Evolutionary conservation across 1,140 invertebrate species (phyloP), one percentile per base, ranked within the genome.

Genomic region (Thrips palmi): DNA sequence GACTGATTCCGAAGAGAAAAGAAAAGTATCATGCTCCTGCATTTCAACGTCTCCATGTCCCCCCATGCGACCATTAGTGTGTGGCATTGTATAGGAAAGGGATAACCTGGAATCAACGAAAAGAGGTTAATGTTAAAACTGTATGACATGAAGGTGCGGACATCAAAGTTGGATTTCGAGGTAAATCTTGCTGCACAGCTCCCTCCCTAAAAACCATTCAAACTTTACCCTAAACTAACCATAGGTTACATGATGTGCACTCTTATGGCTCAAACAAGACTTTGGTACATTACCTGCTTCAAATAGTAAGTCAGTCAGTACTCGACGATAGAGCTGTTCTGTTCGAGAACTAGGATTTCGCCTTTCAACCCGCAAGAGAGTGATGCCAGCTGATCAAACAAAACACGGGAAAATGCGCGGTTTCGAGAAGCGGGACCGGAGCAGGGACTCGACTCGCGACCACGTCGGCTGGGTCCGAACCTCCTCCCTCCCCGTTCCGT

Each of bases 1-100:
- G 37, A 98, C 94, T 33, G 91, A 97, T 68, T 98, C 94, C 17
- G 92, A 97, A 32, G 93, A 97, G 62, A 98, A 98, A 21, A 98
- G 70, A 62, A 98, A 98, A 48, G 77, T 73, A 49, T 83, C 80
- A 51, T 74, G 77, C 58, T 85, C 76, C 51, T 77, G 74, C 55
- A 82, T 71, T 53, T 84, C 81, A 19, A 64, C 60, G 45, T 63
- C 61, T 52, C 64, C 62, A 58, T 78, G 72, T 45, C 79, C 78
- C 6, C 24, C 25, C 14, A 24, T 21, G 31, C 43, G 48, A 10
- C 51, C 51, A 23, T 52, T 52, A 11, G 47, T 42, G 42, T 49
- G 31, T 6, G 37, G 35, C n/a, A n/a, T n/a, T n/a, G n/a, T n/a
- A n/a, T n/a, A n/a, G n/a, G n/a, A n/a, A n/a, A n/a, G n/a, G n/a